Base-by-base conservation (phyloP, 2,113 vertebrate genomes). In the Phoxinus phoxinus region DNA sequence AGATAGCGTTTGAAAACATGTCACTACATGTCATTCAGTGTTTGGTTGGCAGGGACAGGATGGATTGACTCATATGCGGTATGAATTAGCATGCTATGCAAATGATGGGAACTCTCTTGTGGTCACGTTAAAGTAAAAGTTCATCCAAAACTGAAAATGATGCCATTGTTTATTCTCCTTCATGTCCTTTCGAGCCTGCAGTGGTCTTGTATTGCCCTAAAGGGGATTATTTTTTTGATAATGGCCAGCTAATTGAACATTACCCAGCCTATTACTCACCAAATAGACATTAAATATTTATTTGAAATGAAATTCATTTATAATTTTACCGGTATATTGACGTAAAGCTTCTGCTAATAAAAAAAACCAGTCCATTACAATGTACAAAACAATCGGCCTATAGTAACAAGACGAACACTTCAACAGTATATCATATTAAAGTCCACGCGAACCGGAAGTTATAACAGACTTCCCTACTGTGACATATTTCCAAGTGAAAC, bases 1-100 rank as follows among this genome's bases (percentile, higher is more conserved):
- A 79, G 86, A 90, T 82, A 86, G 81, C 59, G 25, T 89, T 86
- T 87, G 84, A 91, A 91, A 89, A 84, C 84, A 81, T 19, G 67
- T 85, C 65, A 23, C 84, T 77, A 80, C 79, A 71, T 72, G 86
- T 90, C 88, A 90, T 63, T 12, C 25, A 25, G 13, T 25, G 59
- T 73, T 48, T 48, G 81, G 76, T 81, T 56, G 77, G 81, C 59
- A 78, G 65, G 44, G 84, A 81, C 85, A 84, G 85, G 46, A 83
- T 80, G 48, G 73, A 88, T 87, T 78, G 86, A 88, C 56, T 81
- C 65, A 81, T 80, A 7, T 19, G 9, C 6, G 17, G 71, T 85
- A 71, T 73, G 37, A 76, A 46, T 72, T 61, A 44, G 58, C 25
- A 23, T 83, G 32, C 8, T 67, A 58, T 32, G 51, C 63, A 41